Evolutionary conservation across 2,797 vertebrate species (phyloP).

Genomic region (Menidia menidia): DNA sequence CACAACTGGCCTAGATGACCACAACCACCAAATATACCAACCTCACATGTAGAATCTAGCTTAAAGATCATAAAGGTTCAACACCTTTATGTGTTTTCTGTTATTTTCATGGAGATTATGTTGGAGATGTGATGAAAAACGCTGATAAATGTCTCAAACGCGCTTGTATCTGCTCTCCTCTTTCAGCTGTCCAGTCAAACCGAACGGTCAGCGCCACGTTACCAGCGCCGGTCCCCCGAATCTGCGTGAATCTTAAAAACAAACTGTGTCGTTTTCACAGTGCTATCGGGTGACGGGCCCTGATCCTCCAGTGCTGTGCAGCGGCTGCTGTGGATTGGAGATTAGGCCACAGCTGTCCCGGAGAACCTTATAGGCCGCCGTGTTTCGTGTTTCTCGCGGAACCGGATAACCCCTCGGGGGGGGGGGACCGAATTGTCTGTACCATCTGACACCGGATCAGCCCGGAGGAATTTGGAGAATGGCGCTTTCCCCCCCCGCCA

Average conservation of each 20-base stretch:
- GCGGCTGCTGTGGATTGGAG: conserved; percentile 73
- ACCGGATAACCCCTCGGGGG: conserved; percentile 69
- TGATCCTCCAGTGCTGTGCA: conserved; percentile 58
- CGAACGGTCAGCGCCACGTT: conserved; percentile 4
- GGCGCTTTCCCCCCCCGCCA: conserved; percentile 67
- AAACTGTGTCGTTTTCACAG: conserved; percentile 75
- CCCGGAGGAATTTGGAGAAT: conserved; percentile 77
- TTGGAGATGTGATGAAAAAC: neutral
- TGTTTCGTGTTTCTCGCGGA: conserved; percentile 73
- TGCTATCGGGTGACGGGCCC: conserved; percentile 72
- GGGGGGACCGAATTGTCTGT: conserved; percentile 57
- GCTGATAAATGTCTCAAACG: neutral
- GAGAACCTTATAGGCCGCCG: conserved; percentile 69
- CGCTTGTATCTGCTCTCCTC: neutral
- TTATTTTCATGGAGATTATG: neutral
- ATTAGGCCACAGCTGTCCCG: conserved; percentile 79
- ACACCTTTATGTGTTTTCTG: neutral
- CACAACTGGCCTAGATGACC: neutral
- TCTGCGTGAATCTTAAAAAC: conserved; percentile 66
- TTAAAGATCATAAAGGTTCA: neutral
- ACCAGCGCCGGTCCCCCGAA: conserved; percentile 41
- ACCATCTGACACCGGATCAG: conserved; percentile 80
- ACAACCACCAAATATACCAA: neutral
- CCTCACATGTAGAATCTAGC: neutral
- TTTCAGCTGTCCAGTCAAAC: neutral